Conservation (phyloP, 1,140 invertebrate genomes). For the Helicoverpa armigera region DNA sequence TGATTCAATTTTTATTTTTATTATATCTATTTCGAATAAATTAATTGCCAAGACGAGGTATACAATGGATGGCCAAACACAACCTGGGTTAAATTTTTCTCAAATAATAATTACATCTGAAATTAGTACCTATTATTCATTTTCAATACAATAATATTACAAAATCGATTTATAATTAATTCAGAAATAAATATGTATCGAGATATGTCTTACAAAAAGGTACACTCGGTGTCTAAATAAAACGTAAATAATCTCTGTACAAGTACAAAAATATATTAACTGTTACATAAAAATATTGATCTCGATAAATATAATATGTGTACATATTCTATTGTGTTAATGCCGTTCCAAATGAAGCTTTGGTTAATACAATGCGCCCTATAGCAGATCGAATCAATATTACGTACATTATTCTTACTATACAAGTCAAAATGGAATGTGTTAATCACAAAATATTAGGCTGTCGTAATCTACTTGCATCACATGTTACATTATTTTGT, state of each 20-base stretch:
- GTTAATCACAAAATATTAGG: conserved; percentile 62
- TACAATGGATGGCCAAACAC: conserved; percentile 70
- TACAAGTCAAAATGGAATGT: conserved; percentile 68
- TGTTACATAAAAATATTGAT: conserved; percentile 73
- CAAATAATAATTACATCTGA: conserved; percentile 53
- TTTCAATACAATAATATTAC: conserved; percentile 40
- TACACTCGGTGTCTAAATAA: conserved; percentile 65
- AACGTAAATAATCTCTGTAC: conserved; percentile 71
- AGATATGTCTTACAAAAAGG: conserved; percentile 78
- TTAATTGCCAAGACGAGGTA: conserved; percentile 53
- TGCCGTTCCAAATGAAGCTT: conserved; percentile 43
- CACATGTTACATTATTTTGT: conserved; percentile 43
- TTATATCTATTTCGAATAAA: conserved; percentile 40
- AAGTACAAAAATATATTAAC: conserved; percentile 81
- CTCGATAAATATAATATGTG: conserved; percentile 60
- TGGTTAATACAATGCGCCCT: conserved; percentile 36
- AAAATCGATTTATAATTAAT: conserved; percentile 46
- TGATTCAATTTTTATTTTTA: conserved; percentile 45
- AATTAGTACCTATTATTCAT: conserved; percentile 23
- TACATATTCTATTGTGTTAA: conserved; percentile 25
- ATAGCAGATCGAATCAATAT: conserved; percentile 50
- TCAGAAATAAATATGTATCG: conserved; percentile 51
- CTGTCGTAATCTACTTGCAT: conserved; percentile 44
- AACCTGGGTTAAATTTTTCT: conserved; percentile 61
- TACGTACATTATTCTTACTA: conserved; percentile 50